Percentiles rank a stretch among this genome's conserved stretches.
Conservation (phyloP, 2,797 vertebrate species). For the Acridotheres tristis region DNA sequence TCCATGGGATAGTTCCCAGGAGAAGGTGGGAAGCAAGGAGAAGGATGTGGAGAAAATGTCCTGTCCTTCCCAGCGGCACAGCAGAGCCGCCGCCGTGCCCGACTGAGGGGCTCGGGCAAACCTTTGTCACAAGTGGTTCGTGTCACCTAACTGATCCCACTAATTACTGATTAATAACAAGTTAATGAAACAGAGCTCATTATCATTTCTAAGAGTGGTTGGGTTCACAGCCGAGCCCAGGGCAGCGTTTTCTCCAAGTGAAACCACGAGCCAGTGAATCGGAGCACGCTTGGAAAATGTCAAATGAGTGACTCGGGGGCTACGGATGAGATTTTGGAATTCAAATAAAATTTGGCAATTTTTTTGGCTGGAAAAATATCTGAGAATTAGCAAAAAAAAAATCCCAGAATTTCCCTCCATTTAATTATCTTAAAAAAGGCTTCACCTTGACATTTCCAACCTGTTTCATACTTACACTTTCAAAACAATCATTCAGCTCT, state of each 20-base stretch:
- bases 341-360: background rate
- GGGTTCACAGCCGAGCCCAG: background rate
- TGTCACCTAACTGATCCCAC: background rate
- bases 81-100: background rate
- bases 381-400: background rate
- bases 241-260: background rate
- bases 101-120: background rate
- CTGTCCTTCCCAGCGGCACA: background rate
- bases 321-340: background rate
- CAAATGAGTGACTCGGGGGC: background rate
- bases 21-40: background rate
- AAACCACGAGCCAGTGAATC: rapidly evolving
- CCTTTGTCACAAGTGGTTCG: rapidly evolving
- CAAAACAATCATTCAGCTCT: background rate
- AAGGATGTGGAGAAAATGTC: rapidly evolving
- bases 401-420: background rate
- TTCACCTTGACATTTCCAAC: background rate
- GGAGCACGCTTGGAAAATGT: background rate
- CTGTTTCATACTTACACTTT: background rate
- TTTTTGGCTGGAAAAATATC: background rate
- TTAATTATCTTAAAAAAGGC: background rate
- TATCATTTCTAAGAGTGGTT: background rate
- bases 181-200: slow-evolving; percentile 28
- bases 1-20: rapidly evolving
- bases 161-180: slow-evolving; percentile 32